phyloP scores from a whole-genome alignment of 2,797 vertebrate species.

The Intellagama lesueurii region DNA sequence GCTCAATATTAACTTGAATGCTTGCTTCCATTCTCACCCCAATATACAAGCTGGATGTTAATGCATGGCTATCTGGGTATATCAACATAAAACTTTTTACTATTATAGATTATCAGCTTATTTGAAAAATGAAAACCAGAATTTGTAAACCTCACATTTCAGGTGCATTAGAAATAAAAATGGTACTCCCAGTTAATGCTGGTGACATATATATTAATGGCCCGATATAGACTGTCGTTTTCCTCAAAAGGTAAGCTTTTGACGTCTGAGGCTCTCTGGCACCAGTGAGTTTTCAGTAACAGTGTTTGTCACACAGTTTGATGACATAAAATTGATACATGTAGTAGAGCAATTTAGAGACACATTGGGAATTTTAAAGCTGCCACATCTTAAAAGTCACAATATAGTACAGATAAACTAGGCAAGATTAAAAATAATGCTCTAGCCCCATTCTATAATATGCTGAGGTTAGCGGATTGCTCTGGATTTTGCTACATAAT shows the following conservation, averaged over 20 bases:
- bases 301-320: background rate
- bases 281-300: background rate
- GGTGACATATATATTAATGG: background rate
- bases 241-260: background rate
- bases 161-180: background rate
- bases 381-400: background rate
- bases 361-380: background rate
- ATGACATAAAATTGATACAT: background rate
- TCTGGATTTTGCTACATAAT: background rate
- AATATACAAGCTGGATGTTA: conserved; percentile 9
- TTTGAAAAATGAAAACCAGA: background rate
- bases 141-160: background rate
- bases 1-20: conserved; percentile 34
- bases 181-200: background rate
- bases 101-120: background rate
- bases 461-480: background rate
- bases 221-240: background rate
- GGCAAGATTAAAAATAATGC: background rate
- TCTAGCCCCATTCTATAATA: background rate
- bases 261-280: background rate
- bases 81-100: conserved; percentile 1
- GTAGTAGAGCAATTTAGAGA: background rate
- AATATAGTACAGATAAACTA: background rate
- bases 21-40: conserved; percentile 39
- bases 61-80: conserved; percentile 5